These are phyloP conservation scores for Rhea americana DNA, from an alignment of 2,113 vertebrate species.

Conservation along the genomic window DNA sequence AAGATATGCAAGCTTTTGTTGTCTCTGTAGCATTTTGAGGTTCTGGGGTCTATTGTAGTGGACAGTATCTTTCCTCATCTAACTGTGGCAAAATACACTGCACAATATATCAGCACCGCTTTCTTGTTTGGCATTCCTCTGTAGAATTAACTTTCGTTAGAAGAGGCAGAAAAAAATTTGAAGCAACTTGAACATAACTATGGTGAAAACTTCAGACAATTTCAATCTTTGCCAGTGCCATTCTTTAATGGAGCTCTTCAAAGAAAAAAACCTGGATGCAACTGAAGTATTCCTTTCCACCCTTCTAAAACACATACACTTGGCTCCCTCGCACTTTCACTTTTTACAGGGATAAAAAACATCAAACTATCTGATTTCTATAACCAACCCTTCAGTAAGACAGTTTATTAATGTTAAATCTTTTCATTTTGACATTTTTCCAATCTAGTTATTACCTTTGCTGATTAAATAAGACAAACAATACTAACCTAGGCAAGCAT, in stretches of 20 bases:
- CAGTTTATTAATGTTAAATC: not conserved
- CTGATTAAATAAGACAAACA: conserved; percentile 3
- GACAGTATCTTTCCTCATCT: not conserved
- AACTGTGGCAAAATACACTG: not conserved
- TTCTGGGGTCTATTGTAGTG: not conserved
- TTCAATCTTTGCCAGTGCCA: not conserved
- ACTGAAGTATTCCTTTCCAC: not conserved
- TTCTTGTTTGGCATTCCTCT: not conserved
- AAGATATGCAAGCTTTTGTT: not conserved
- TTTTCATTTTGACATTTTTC: not conserved
- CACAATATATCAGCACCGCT: not conserved
- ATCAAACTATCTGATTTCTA: not conserved
- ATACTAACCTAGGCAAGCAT: not conserved
- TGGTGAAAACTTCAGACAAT: not conserved
- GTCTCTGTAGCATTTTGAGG: not conserved
- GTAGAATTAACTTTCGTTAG: not conserved
- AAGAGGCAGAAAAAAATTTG: not conserved
- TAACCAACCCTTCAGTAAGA: not conserved
- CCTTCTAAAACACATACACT: not conserved
- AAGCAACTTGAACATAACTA: not conserved
- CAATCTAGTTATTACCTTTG: not conserved
- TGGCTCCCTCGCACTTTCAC: not conserved
- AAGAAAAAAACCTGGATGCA: not conserved
- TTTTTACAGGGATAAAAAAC: not conserved
- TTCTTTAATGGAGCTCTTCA: not conserved